Base-by-base conservation (phyloP, 2,113 vertebrate genomes). In the Rhea americana region DNA sequence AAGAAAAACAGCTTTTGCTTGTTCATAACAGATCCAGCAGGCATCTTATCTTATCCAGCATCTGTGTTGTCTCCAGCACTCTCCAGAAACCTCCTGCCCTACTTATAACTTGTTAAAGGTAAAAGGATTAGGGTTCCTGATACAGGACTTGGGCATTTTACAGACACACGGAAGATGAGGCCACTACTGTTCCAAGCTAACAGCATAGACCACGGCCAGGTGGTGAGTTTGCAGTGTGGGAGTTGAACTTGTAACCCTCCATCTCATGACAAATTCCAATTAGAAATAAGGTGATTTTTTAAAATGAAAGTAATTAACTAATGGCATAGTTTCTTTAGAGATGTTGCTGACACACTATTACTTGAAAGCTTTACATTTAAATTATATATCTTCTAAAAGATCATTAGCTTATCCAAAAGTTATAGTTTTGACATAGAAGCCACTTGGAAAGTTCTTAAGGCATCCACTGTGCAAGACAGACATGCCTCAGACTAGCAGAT, bases 241-340 rank as follows among this genome's bases (percentile, higher is more conserved):
- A 83, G 70, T 67, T 90, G 43, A 68, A 91, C 51, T 91, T 86
- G 63, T 2, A 84, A 83, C 37, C 19, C 7, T 81, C 5, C 16
- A 59, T 86, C 35, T 84, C n/a, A 88, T 53, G 86, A 75, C 51
- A 19, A 89, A 86, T 61, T 92, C 24, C 71, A 78, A 91, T 84
- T 72, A 86, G 53, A 90, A 93, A 79, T 43, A 81, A 0, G 0
- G 8, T 51, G 55, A 51, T 55, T 88, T 92, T 88, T 28, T 2
- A 67, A 80, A 84, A 61, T 76, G 1, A 90, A 39, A 89, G 94
- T 88, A 86, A 95, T 86, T 90, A 94, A 83, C 25, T 68, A 80
- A 70, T 62, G 61, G 53, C 13, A 89, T 19, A 13, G 6, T 85
- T 89, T 93, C 66, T 90, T 95, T 87, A 85, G 81, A 79, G 70